Evolutionary conservation across 2,888 invertebrate species (phyloP), one percentile per base, ranked within the genome.

Genomic region (Cerceris ruficornis): DNA sequence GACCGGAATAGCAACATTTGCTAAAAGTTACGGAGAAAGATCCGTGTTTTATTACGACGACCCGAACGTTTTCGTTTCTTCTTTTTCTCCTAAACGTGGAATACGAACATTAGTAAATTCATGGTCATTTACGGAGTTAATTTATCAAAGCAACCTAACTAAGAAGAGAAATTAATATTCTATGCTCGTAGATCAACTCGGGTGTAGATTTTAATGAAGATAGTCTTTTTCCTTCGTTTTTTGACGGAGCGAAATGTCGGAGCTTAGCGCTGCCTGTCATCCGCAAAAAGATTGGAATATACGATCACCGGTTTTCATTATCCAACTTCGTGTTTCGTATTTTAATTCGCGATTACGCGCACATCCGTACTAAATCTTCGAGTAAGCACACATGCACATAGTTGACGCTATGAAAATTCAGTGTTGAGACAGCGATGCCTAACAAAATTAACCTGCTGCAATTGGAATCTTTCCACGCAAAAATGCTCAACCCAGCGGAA

Each of bases 121-220:
- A 60, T 66, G 75, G 71, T 69, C 77, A 77, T 77, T 77, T 72
- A 50, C 77, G 55, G 41, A 28, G 74, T 54, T 79, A 79, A 79
- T 79, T 83, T 76, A 81, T 81, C 76, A 68, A 81, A 61, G 57
- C 66, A 52, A 28, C 42, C 60, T 69, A 17, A 64, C 68, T 70
- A 80, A 75, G 28, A 57, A 66, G 39, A 57, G 72, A 74, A 79
- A 81, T 76, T 83, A 83, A 78, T 76, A 77, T 75, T 75, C 77
- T 42, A 61, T 5, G 69, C 71, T 61, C 74, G 74, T 75, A 72
- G 81, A 77, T 77, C 71, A 72, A 52, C 52, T 49, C 7, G 46
- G 65, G 41, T 61, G 49, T 61, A 60, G 43, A 69, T 74, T 81
- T 71, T 71, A 80, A 77, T 72, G 72, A 61, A 69, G 75, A 72